Conservation (phyloP, 1,140 invertebrate species). For the Drosophila orena region DNA sequence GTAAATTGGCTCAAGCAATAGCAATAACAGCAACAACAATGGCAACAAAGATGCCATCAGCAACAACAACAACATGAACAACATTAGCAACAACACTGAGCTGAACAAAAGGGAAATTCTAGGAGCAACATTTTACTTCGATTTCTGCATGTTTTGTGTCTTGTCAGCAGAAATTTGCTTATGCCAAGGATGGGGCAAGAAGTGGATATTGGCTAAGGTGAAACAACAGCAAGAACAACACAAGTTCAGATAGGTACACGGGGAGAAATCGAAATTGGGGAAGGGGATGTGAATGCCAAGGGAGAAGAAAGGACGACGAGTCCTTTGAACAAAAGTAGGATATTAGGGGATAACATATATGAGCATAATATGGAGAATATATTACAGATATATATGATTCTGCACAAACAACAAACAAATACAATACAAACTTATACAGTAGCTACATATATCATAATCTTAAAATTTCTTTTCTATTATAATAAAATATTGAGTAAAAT, state of each 20-base stretch:
- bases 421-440: not conserved
- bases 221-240: slow-evolving; percentile 49
- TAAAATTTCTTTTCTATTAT: too few relatives aligned
- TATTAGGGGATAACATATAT: slow-evolving; percentile 8
- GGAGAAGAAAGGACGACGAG: not conserved
- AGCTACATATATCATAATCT: not conserved
- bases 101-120: slow-evolving; percentile 61
- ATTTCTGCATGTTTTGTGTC: slow-evolving; percentile 75
- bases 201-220: slow-evolving; percentile 52
- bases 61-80: slow-evolving; percentile 26
- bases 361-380: slow-evolving; percentile 1
- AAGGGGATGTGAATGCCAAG: not conserved
- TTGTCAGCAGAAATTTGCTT: slow-evolving; percentile 81
- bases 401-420: not conserved
- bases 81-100: slow-evolving; percentile 10
- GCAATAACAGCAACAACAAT: slow-evolving; percentile 44
- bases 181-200: slow-evolving; percentile 34
- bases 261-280: slow-evolving; percentile 2
- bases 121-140: slow-evolving; percentile 77
- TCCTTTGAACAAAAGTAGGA: slow-evolving; percentile 6
- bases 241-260: slow-evolving; percentile 20
- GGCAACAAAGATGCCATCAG: slow-evolving; percentile 48
- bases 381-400: not conserved
- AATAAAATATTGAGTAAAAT: too few relatives aligned
- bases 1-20: slow-evolving; percentile 79